phyloP scores from a whole-genome alignment of 2,797 vertebrate species.

The Rhabdomys pumilio region DNA sequence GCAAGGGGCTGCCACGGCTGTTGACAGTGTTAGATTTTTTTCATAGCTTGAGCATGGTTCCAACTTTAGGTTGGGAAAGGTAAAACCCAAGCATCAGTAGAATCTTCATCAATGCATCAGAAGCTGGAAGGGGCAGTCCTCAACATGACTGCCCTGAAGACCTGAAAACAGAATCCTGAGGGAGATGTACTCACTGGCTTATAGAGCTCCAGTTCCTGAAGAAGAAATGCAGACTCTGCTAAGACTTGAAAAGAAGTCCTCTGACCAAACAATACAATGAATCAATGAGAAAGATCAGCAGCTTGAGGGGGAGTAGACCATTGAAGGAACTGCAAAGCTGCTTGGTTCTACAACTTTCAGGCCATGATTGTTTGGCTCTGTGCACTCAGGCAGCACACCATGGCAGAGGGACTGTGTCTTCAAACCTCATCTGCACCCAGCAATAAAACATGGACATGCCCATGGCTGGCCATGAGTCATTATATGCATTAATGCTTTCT shows the following conservation, averaged over 20 bases:
- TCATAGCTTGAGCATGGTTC: not conserved
- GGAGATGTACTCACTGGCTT: not conserved
- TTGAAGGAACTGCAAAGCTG: not conserved
- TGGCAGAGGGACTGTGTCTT: not conserved
- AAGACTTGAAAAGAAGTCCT: not conserved
- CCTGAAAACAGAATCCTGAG: not conserved
- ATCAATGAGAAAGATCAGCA: not conserved
- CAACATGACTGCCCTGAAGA: not conserved
- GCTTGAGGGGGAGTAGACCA: not conserved
- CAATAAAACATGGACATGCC: not conserved
- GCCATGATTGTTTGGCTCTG: not conserved
- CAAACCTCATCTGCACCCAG: not conserved
- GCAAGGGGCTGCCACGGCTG: not conserved
- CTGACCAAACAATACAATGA: not conserved
- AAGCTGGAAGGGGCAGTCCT: not conserved
- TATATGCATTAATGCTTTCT: conserved; percentile 70
- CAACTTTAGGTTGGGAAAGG: not conserved
- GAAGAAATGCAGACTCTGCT: not conserved
- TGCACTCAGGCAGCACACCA: not conserved
- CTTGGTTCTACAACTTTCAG: not conserved
- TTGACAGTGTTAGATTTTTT: not conserved
- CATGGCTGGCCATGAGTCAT: not conserved
- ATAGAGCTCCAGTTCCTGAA: not conserved
- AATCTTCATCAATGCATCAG: not conserved
- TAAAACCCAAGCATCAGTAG: no score